Percentiles rank a stretch among this genome's conserved stretches.
Evolutionary conservation across 2,797 vertebrate species (phyloP).

Genomic region (Merluccius polli): DNA sequence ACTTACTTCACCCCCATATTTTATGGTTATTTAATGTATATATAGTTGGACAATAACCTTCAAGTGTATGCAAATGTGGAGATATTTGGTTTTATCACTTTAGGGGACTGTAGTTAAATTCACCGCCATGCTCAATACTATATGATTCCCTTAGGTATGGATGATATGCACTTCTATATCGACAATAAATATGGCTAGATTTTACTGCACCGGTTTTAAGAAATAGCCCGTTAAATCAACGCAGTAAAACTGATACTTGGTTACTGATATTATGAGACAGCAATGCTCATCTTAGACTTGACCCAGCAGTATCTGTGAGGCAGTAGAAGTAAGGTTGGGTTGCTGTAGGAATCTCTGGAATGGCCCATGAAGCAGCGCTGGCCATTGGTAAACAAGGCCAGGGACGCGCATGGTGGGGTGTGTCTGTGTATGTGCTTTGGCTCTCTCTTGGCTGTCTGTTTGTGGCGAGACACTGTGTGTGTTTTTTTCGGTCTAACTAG

Average conservation of each 20-base stretch:
- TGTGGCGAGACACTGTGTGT: conserved; percentile 65
- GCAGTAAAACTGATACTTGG: neutral
- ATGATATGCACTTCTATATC: neutral
- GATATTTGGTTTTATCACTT: neutral
- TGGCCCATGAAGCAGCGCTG: conserved; percentile 57
- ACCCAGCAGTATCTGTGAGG: neutral
- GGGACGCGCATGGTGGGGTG: conserved; percentile 49
- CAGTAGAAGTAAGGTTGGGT: neutral
- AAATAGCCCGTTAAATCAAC: neutral
- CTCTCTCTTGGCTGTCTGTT: conserved; percentile 50
- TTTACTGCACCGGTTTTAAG: neutral
- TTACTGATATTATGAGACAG: neutral
- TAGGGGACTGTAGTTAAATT: no score
- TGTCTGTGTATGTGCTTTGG: conserved; percentile 51
- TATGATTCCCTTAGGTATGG: neutral
- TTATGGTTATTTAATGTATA: neutral
- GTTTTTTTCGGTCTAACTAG: conserved; percentile 67
- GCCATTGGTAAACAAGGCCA: conserved; percentile 63
- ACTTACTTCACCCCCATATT: neutral
- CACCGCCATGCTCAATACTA: neutral
- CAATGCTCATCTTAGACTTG: neutral
- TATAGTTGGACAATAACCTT: neutral
- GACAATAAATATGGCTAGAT: neutral
- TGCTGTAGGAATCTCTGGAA: conserved; percentile 57
- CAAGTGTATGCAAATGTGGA: no score